Conservation (phyloP, 2,888 invertebrate species). For the Caenorhabditis japonica region DNA sequence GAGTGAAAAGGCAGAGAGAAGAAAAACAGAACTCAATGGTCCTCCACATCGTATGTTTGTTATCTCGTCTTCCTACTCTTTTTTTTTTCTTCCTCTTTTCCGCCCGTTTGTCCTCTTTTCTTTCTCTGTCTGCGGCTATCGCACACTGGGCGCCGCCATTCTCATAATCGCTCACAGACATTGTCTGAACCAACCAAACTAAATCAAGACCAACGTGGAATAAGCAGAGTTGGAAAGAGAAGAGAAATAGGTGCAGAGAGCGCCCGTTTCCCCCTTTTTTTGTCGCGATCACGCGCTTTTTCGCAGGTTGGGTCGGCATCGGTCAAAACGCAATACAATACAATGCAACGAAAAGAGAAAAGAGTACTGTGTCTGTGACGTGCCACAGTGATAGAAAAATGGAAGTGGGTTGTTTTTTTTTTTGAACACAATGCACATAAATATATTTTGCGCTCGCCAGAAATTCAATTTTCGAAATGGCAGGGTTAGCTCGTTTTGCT, state of each 20-base stretch:
- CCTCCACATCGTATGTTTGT: slow-evolving; percentile 19
- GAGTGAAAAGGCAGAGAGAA: slow-evolving; percentile 1
- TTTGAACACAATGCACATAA: not conserved
- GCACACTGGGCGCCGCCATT: slow-evolving; percentile 13
- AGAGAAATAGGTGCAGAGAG: slow-evolving; percentile 11
- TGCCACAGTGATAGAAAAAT: not conserved
- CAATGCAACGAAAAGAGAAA: not conserved
- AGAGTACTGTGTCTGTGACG: not conserved
- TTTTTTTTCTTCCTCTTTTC: too few species aligned
- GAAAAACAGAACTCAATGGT: slow-evolving; percentile 33
- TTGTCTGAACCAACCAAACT: slow-evolving; percentile 10
- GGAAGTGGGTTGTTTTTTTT: not conserved
- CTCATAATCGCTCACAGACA: slow-evolving; percentile 23
- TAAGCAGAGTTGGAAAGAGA: slow-evolving; percentile 2
- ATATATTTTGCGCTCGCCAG: not conserved
- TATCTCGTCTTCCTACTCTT: too few species aligned
- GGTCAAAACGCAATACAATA: slow-evolving; percentile 14
- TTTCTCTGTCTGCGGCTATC: slow-evolving; percentile 9
- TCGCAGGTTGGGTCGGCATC: slow-evolving; percentile 6
- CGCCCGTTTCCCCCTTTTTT: slow-evolving; percentile 7
- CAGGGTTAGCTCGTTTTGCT: not conserved
- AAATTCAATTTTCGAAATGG: not conserved
- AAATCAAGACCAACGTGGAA: slow-evolving; percentile 8
- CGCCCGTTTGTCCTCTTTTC: slow-evolving; percentile 11
- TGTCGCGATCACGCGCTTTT: slow-evolving; percentile 7